Conservation (phyloP, 1,140 invertebrate species). For the Brachionus rubens region DNA sequence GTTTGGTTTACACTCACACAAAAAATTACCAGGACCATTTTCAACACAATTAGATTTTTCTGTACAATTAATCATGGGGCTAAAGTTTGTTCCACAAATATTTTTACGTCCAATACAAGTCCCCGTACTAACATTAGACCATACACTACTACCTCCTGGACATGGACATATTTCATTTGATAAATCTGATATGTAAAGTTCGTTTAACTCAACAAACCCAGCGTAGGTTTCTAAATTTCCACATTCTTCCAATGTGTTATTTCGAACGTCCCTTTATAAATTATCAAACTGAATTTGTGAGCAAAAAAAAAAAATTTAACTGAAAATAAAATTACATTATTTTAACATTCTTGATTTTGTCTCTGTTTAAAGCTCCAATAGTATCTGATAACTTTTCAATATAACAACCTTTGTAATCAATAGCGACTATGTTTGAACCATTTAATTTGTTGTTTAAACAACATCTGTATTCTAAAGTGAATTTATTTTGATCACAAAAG, state of each 20-base stretch:
- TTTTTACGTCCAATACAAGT: not conserved
- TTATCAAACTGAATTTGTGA: too few species aligned
- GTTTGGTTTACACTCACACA: conserved; percentile 10
- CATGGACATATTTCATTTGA: not conserved
- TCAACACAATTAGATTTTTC: not conserved
- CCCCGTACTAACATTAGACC: not conserved
- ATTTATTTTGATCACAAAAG: not conserved
- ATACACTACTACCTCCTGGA: not conserved
- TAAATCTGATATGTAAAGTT: not conserved
- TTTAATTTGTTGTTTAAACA: conserved; percentile 3
- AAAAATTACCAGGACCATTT: conserved; percentile 37
- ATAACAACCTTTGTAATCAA: conserved; percentile 3
- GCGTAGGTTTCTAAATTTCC: not conserved
- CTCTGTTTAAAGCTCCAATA: not conserved
- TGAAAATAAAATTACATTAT: not conserved
- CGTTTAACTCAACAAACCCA: not conserved
- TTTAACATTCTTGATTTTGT: not conserved
- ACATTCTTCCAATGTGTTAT: conserved; percentile 21
- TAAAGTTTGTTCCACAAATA: not conserved
- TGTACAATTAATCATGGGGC: not conserved
- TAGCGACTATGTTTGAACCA: not conserved
- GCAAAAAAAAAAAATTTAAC: not conserved
- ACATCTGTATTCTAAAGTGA: not conserved
- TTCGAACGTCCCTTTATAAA: conserved; percentile 3
- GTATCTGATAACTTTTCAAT: conserved; percentile 30